phyloP scores from a whole-genome alignment of 2,888 invertebrate genomes.

The Uropetala carovei region DNA sequence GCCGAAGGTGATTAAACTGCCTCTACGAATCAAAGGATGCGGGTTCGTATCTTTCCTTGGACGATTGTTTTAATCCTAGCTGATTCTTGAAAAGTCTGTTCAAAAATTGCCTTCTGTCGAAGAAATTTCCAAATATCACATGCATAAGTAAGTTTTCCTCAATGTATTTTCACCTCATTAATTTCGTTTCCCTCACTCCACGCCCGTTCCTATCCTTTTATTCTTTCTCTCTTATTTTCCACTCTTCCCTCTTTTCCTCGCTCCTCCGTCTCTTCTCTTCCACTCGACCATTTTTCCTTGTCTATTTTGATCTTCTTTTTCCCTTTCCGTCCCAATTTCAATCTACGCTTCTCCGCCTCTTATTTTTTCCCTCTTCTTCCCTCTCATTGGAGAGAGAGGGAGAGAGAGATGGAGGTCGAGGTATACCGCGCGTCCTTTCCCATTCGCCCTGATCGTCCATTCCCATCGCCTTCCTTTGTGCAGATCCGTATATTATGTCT shows the following conservation, averaged over 20 bases:
- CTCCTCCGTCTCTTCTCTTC: background rate
- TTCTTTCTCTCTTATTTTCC: background rate
- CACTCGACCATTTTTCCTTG: background rate
- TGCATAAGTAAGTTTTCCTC: too few relatives aligned
- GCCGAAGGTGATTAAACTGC: background rate
- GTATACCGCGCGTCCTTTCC: slow-evolving; percentile 1
- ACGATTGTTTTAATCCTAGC: background rate
- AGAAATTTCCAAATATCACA: too few relatives aligned
- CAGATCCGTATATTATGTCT: slow-evolving; percentile 55
- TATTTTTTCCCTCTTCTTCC: background rate
- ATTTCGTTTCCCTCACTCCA: background rate
- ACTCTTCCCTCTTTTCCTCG: background rate
- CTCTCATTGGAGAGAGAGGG: background rate
- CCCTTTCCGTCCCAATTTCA: background rate
- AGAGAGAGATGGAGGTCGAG: background rate
- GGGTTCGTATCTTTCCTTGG: background rate
- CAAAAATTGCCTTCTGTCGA: too few relatives aligned
- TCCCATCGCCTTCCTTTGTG: slow-evolving; percentile 15
- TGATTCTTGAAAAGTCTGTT: too few relatives aligned
- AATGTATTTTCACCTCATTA: background rate
- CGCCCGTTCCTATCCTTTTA: background rate
- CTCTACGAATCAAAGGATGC: background rate
- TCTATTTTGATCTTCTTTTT: background rate
- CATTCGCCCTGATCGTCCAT: slow-evolving; percentile 39
- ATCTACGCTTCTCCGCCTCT: background rate